These are phyloP conservation scores for Sycophila texana DNA, from an alignment of 2,888 invertebrate species.

Conservation along the genomic window DNA sequence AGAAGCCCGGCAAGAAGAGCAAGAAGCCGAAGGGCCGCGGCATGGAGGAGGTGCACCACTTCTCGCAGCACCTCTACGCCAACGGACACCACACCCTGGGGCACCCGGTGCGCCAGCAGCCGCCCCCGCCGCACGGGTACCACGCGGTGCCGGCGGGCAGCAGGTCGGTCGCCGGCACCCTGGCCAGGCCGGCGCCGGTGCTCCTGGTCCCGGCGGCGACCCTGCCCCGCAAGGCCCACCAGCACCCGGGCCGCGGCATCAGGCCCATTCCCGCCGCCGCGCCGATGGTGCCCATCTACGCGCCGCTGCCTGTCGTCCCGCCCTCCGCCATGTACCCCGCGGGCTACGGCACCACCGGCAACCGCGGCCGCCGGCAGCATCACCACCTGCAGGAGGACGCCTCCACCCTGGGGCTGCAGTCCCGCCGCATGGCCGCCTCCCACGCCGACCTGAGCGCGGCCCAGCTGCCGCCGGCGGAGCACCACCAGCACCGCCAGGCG, in stretches of 20 bases:
- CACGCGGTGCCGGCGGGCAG: constrained; percentile 68
- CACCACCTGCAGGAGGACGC: constrained; percentile 62
- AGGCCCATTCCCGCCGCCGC: constrained; percentile 75
- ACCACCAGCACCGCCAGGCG: constrained; percentile 41
- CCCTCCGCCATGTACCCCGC: constrained; percentile 81
- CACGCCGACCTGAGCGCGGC: constrained; percentile 70
- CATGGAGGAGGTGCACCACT: constrained; percentile 72
- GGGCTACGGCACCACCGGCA: constrained; percentile 78
- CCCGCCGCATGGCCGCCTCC: constrained; percentile 70
- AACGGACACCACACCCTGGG: constrained; percentile 74
- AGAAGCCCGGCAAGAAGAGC: constrained; percentile 70
- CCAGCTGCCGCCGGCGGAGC: constrained; percentile 13
- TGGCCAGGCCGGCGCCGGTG: constrained; percentile 72
- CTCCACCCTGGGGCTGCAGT: constrained; percentile 65
- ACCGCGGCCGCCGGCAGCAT: constrained; percentile 66
- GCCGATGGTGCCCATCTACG: constrained; percentile 76
- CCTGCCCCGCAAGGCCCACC: constrained; percentile 72
- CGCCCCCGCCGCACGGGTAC: constrained; percentile 69
- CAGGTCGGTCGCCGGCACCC: constrained; percentile 70
- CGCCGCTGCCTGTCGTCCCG: constrained; percentile 78
- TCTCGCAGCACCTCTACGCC: constrained; percentile 73
- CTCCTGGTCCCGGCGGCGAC: constrained; percentile 79
- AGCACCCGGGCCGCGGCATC: constrained; percentile 72
- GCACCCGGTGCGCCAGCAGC: constrained; percentile 67
- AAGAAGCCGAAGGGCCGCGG: constrained; percentile 69